These are phyloP conservation scores for Bombyx mori DNA, from an alignment of 1,140 invertebrate genomes.

Conservation along the genomic window ASM3026992v2 NC_085127.1:3138001-3138500, in stretches of 20 bases:
- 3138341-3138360: no score
- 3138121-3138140: slow-evolving; percentile 66
- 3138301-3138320: no score
- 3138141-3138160: slow-evolving; percentile 33
- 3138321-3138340: no score
- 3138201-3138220: slow-evolving; percentile 30
- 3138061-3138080: slow-evolving; percentile 71
- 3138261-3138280: slow-evolving; percentile 37
- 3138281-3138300: not conserved
- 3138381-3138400: no score
- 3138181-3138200: slow-evolving; percentile 17
- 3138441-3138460: no score
- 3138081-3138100: slow-evolving; percentile 68
- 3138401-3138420: no score
- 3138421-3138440: no score
- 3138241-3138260: slow-evolving; percentile 53
- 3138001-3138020: slow-evolving; percentile 33
- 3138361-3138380: no score
- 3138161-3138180: slow-evolving; percentile 38
- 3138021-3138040: slow-evolving; percentile 60
- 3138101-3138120: slow-evolving; percentile 62
- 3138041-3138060: slow-evolving; percentile 62
- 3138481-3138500: no score
- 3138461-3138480: no score
- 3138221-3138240: slow-evolving; percentile 46